Base-by-base conservation (phyloP, 2,888 invertebrate genomes). In the Apodemia duryi region DNA sequence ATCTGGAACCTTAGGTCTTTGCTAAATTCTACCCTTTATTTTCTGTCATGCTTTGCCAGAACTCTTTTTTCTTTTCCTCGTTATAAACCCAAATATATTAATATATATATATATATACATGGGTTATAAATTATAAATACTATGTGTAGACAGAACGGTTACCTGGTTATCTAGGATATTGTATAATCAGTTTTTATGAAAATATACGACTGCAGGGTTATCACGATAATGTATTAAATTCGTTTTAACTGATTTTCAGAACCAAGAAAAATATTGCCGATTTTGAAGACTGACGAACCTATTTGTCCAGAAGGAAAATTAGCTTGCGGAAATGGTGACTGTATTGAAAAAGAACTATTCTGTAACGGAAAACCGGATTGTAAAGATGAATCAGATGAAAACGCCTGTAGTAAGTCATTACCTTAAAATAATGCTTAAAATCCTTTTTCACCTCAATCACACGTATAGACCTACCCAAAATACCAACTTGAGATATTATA, bases 311-410 rank as follows among this genome's bases (percentile, higher is more conserved):
- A 96, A 78, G 97, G 97, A 66, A 97, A 98, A 92, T 90, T 98
- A 68, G 96, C 97, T 67, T 98, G 98, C 84, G 98, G 98, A 70
- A 96, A 96, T 86, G 97, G 97, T 71, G 98, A 98, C 83, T 98
- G 98, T 88, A 94, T 98, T 68, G 97, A 97, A 75, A 97, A 96
- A 86, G 96, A 96, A 80, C 92, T 98, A 66, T 98, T 98, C 94
- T 98, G 98, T 88, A 97, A 98, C 81, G 98, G 97, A 79, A 97
- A 97, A 86, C 94, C 96, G 64, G 98, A 98, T 83, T 98, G 98
- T 92, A 96, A 97, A 80, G 98, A 98, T 82, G 98, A 97, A 82
- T 98, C 98, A 64, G 98, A 98, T 82, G 98, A 98, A 91, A 98
- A 98, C 78, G 97, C 98, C 73, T 98, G 98, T 94, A 95, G 98